Conservation (phyloP, 2,113 vertebrate genomes). For the Scalopus aquaticus region DNA sequence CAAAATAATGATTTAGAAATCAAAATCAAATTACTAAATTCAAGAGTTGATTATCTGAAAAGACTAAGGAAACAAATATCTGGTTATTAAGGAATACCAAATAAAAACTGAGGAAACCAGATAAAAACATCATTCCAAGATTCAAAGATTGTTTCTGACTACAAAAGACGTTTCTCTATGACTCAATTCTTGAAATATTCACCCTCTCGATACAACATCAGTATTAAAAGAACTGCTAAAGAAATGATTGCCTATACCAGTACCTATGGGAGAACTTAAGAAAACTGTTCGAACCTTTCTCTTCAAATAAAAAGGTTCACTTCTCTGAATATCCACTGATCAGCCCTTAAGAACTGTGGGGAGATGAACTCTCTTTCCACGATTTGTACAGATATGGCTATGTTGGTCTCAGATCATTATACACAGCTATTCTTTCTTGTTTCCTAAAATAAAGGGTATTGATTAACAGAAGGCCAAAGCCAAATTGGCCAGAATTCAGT, state of each 20-base stretch:
- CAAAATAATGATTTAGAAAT: not conserved
- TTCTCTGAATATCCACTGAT: not conserved
- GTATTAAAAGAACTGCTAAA: not conserved
- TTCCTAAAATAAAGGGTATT: not conserved
- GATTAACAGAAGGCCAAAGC: not conserved
- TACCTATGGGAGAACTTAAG: not conserved
- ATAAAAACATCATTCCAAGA: not conserved
- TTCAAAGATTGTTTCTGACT: not conserved
- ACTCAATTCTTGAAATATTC: not conserved
- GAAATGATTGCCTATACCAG: not conserved
- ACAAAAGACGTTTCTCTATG: not conserved
- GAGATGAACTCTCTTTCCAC: not conserved
- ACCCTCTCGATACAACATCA: not conserved
- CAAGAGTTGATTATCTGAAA: slow-evolving; percentile 30
- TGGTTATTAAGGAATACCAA: not conserved
- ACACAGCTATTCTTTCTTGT: not conserved
- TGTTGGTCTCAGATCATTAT: not conserved
- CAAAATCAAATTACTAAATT: not conserved
- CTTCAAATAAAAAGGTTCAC: not conserved
- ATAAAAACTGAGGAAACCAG: slow-evolving; percentile 26
- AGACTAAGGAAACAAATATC: not conserved
- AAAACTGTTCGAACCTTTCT: not conserved
- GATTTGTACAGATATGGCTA: not conserved
- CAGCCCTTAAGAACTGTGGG: not conserved
- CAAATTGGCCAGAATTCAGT: not conserved